These are phyloP conservation scores for Vultur gryphus DNA, from an alignment of 2,797 vertebrate genomes.

Conservation along the genomic window DNA sequence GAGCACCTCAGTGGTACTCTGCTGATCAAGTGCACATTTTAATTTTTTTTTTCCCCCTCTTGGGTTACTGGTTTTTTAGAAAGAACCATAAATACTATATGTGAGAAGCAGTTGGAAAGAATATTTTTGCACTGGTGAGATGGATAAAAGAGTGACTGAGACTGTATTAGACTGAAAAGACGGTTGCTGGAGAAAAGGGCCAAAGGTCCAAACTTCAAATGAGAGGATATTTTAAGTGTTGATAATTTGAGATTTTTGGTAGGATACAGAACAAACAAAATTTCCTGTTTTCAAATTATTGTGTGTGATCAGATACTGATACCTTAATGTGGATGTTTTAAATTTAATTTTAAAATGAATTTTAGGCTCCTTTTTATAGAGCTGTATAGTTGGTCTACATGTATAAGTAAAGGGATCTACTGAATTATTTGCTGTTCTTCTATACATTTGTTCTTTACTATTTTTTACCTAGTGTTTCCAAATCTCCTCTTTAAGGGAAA, in stretches of 20 bases:
- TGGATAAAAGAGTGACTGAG: not conserved
- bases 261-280: not conserved
- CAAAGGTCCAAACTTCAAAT: not conserved
- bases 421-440: not conserved
- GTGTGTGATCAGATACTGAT: not conserved
- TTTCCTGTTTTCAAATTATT: not conserved
- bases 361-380: not conserved
- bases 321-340: not conserved
- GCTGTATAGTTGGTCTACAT: not conserved
- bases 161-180: not conserved
- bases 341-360: not conserved
- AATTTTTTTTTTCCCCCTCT: not conserved
- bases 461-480: not conserved
- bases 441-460: not conserved
- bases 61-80: not conserved
- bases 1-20: not conserved
- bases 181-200: not conserved
- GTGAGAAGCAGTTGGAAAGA: not conserved
- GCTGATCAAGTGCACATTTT: not conserved
- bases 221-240: not conserved
- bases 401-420: not conserved
- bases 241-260: not conserved
- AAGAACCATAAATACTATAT: not conserved
- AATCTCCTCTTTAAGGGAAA: not conserved
- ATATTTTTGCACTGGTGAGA: not conserved